These are phyloP conservation scores for Pimpla rufipes DNA, from an alignment of 2,888 invertebrate genomes.

Conservation along the genomic window DNA sequence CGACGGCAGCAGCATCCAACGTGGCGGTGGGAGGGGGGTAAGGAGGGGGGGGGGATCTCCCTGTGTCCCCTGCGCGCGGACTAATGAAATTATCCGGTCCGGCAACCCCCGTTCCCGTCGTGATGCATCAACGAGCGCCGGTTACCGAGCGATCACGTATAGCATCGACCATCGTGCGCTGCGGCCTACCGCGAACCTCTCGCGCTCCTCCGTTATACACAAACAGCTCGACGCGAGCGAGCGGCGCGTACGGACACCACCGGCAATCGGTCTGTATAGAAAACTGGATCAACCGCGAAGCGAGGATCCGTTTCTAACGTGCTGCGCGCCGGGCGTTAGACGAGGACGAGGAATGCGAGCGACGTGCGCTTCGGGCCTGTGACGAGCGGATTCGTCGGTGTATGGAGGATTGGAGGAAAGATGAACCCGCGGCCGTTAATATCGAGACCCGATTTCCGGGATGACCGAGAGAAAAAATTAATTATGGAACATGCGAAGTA, in stretches of 20 bases:
- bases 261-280: constrained; percentile 12
- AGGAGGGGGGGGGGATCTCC: constrained; percentile 36
- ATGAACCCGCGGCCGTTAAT: no score
- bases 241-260: constrained; percentile 3
- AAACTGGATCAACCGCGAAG: constrained; percentile 10
- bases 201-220: constrained; percentile 28
- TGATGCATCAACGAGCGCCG: constrained; percentile 75
- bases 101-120: constrained; percentile 77
- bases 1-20: no score
- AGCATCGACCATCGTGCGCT: constrained; percentile 16
- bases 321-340: not conserved
- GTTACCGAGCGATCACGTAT: constrained; percentile 79
- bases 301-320: constrained; percentile 6
- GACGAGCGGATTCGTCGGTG: no score
- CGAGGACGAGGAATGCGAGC: not conserved
- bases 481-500: no score
- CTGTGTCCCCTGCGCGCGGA: constrained; percentile 70
- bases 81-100: constrained; percentile 84
- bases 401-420: no score
- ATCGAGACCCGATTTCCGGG: no score
- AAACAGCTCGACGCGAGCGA: not conserved
- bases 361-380: not conserved
- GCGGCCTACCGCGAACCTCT: constrained; percentile 32
- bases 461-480: no score
- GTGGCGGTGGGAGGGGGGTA: no score